Base-by-base conservation (phyloP, 2,797 vertebrate species). In the Acropternis orthonyx region DNA sequence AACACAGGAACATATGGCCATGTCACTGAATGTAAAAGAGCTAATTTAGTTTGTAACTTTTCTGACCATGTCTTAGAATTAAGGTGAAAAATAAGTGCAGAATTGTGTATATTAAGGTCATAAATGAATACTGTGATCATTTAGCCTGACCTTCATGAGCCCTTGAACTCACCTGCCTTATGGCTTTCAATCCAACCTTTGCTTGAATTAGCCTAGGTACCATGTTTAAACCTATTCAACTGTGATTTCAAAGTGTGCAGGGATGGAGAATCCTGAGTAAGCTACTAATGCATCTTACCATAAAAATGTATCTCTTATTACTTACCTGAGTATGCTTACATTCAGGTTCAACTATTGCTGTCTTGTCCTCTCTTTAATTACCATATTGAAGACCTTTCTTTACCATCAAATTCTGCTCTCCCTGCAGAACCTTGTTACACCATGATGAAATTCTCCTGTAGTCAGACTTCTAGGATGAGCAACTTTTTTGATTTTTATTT, bases 21-120 rank as follows among this genome's bases (percentile, higher is more conserved):
- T 44, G 58, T 72, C 85, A 86, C 16, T 77, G 67, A 52, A 68
- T 91, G 56, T 39, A 48, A 85, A 95, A 83, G 41, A 76, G 27
- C 37, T 92, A 68, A 78, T 92, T 72, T 88, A 52, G 28, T 67
- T 58, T 59, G 24, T 37, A 83, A 80, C n/a, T 63, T 49, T 68
- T 82, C 56, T 81, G 82, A 83, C 82, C 61, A 77, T 41, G 44
- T 80, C 62, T 85, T 73, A 54, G 27, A 83, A 61, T 72, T 72
- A 83, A 63, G n/a, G 61, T 77, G 52, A 67, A 34, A 79, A 84
- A n/a, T 24, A 68, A 54, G 43, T 59, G 46, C 12, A 49, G 71
- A 74, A 67, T 74, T 88, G 26, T 80, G 80, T 39, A 26, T 61
- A 67, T 69, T 34, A 80, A 62, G 48, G 9, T 23, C 9, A 7